Conservation (phyloP, 2,113 vertebrate species). For the Suncus etruscus region DNA sequence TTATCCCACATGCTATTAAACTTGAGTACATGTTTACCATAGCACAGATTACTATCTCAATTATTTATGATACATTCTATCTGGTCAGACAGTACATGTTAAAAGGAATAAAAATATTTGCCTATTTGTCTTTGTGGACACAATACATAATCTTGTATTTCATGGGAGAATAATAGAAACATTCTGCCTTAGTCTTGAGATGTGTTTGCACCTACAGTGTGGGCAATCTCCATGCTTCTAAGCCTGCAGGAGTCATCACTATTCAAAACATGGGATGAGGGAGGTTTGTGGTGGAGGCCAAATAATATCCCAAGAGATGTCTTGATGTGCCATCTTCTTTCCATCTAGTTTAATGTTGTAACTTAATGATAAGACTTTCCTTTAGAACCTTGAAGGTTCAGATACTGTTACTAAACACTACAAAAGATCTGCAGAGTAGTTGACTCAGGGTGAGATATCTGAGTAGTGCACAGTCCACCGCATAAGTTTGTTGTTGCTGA, state of each 20-base stretch:
- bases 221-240: accelerated
- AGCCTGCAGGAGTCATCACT: neutral
- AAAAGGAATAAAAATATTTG: neutral
- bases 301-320: neutral
- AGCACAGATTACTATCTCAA: neutral
- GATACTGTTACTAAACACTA: neutral
- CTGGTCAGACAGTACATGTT: neutral
- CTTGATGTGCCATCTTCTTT: neutral
- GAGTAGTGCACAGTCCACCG: neutral
- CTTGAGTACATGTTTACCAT: conserved; percentile 28
- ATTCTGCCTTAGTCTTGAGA: neutral
- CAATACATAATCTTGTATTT: neutral
- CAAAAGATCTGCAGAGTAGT: neutral
- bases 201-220: neutral
- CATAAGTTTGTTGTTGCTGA: neutral
- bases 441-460: neutral
- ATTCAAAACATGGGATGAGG: neutral
- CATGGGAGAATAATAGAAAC: neutral
- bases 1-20: neutral
- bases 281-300: neutral
- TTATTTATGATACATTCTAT: conserved; percentile 48
- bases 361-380: neutral
- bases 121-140: conserved; percentile 22
- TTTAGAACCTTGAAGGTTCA: neutral
- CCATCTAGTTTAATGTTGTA: neutral